A percentile compares a stretch with the other conserved stretches of the same genome.
Evolutionary conservation across 1,140 invertebrate genomes (phyloP).

Genomic region (Dermatophagoides farinae): DNA sequence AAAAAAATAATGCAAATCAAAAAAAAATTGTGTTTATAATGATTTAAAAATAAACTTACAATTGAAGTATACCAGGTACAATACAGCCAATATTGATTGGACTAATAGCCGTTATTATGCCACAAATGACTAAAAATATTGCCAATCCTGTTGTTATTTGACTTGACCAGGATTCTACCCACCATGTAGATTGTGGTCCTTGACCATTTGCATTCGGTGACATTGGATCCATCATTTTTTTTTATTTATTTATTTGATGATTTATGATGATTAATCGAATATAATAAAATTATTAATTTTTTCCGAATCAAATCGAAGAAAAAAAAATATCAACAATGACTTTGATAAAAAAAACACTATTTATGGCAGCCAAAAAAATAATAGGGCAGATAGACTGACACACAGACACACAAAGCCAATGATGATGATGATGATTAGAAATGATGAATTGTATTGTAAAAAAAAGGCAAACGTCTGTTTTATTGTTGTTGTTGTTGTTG

Average conservation of each 20-base stretch:
- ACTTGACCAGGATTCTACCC: constrained; percentile 15
- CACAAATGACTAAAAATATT: constrained; percentile 9
- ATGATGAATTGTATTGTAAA: too few relatives aligned
- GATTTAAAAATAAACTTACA: constrained; percentile 2
- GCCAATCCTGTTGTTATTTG: constrained; percentile 13
- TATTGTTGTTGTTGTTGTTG: too few relatives aligned
- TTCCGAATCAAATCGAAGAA: too few relatives aligned
- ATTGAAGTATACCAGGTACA: constrained; percentile 11
- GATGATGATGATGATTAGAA: too few relatives aligned
- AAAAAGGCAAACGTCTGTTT: too few relatives aligned
- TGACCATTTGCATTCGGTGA: constrained; percentile 2
- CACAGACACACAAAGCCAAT: too few relatives aligned
- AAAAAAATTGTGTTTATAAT: neutral
- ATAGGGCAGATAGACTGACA: too few relatives aligned
- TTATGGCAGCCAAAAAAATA: too few relatives aligned
- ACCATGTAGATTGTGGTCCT: constrained; percentile 6
- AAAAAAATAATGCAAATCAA: neutral
- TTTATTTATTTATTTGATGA: neutral
- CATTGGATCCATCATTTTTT: constrained; percentile 9
- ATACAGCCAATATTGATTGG: constrained; percentile 2
- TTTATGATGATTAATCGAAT: too few relatives aligned
- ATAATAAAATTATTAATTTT: too few relatives aligned
- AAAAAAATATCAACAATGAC: too few relatives aligned
- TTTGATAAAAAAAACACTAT: too few relatives aligned
- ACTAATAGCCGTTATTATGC: constrained; percentile 10